A percentile compares a stretch with the other conserved stretches of the same genome.
Evolutionary conservation across 2,113 vertebrate genomes (phyloP).

Genomic region (Phodopus roborovskii): DNA sequence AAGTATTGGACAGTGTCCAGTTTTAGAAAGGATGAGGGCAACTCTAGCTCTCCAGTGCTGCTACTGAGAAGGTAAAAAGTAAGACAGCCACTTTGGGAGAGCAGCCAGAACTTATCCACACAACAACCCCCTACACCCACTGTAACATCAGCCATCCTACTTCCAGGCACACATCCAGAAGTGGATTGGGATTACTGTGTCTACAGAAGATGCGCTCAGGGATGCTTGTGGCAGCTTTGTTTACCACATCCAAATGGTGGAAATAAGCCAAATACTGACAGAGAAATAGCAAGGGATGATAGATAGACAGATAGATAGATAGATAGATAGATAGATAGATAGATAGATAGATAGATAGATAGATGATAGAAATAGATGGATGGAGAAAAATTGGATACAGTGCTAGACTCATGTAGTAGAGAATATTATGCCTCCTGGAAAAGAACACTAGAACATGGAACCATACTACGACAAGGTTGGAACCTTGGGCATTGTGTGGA

Average conservation of each 20-base stretch:
- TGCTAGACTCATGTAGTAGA: neutral
- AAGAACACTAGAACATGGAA: neutral
- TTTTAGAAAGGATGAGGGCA: neutral
- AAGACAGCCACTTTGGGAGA: neutral
- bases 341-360: no score
- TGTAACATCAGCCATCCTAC: rapidly evolving
- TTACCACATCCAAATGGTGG: neutral
- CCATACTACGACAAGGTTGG: no score
- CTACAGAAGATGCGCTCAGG: neutral
- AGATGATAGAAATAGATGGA: neutral
- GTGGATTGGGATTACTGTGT: neutral
- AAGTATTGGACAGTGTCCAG: neutral
- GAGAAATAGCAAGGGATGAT: no score
- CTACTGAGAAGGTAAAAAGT: no score
- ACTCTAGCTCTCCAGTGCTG: neutral
- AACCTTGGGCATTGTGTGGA: neutral
- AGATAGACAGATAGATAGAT: neutral
- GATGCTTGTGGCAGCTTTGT: neutral
- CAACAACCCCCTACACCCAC: neutral
- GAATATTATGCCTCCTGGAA: neutral
- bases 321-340: neutral
- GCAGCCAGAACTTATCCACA: neutral
- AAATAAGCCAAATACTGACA: neutral
- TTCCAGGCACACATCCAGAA: neutral
- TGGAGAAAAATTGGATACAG: neutral